Conservation (phyloP, 30 jellyfish, hydroid and myxozoan genomes). For the Turritopsis dohrnii region DNA sequence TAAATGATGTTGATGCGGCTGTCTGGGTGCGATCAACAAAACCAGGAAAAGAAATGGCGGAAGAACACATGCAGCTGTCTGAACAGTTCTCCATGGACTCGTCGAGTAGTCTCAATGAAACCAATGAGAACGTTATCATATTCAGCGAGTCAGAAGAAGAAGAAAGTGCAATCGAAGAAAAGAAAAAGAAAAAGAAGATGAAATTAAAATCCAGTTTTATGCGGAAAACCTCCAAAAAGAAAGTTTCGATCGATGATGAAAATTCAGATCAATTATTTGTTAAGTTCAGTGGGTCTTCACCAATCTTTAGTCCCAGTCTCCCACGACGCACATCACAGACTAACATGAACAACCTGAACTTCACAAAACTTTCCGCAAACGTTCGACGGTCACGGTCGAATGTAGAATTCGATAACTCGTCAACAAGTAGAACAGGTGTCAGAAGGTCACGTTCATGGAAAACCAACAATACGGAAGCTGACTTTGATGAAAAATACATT, state of each 20-base stretch:
- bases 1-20: not conserved
- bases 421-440: not conserved
- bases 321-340: not conserved
- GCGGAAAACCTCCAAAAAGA: not conserved
- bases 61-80: not conserved
- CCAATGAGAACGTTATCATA: not conserved
- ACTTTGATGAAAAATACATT: not conserved
- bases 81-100: not conserved
- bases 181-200: not conserved
- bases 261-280: not conserved
- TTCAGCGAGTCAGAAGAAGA: not conserved
- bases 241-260: not conserved
- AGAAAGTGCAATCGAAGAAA: not conserved
- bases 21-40: not conserved
- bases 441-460: not conserved
- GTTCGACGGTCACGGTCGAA: slow-evolving; percentile 17
- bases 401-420: not conserved
- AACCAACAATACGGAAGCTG: not conserved
- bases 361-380: slow-evolving; percentile 17
- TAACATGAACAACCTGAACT: slow-evolving; percentile 1
- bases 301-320: not conserved
- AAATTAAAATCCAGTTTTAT: not conserved
- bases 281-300: not conserved
- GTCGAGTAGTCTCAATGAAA: not conserved
- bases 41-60: not conserved